A percentile compares a stretch with the other conserved stretches of the same genome.
phyloP scores from a whole-genome alignment of 2,113 vertebrate species.

The Cyphomyrus discorhynchus region DNA sequence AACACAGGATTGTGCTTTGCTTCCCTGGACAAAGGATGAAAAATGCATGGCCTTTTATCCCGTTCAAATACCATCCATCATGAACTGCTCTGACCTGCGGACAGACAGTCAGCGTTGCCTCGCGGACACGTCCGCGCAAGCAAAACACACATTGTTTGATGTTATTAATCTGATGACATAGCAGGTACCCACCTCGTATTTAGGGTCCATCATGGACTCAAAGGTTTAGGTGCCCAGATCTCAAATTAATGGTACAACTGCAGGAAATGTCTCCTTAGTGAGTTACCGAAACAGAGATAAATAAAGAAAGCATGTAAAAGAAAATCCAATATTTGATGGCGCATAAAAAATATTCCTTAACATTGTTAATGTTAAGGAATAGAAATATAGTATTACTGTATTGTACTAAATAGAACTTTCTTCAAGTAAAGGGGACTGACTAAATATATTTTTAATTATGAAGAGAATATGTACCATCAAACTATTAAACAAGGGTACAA shows the following conservation, averaged over 20 bases:
- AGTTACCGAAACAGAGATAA: neutral
- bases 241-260: neutral
- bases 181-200: neutral
- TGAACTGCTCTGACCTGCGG: constrained; percentile 12
- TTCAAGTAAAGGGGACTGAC: neutral
- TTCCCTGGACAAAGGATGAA: constrained; percentile 10
- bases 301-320: neutral
- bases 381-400: neutral
- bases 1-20: neutral
- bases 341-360: neutral
- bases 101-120: neutral
- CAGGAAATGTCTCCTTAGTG: neutral
- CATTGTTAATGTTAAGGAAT: neutral
- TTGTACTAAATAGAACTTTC: neutral
- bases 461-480: neutral
- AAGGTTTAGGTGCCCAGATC: neutral
- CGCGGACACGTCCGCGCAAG: neutral
- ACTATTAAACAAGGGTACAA: neutral
- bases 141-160: constrained; percentile 15
- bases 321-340: neutral
- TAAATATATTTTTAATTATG: neutral
- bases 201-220: neutral
- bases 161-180: constrained; percentile 21
- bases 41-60: constrained; percentile 14
- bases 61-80: constrained; percentile 1